Evolutionary conservation across 2,888 invertebrate genomes (phyloP).

Genomic region (Nymphalis c-album): DNA sequence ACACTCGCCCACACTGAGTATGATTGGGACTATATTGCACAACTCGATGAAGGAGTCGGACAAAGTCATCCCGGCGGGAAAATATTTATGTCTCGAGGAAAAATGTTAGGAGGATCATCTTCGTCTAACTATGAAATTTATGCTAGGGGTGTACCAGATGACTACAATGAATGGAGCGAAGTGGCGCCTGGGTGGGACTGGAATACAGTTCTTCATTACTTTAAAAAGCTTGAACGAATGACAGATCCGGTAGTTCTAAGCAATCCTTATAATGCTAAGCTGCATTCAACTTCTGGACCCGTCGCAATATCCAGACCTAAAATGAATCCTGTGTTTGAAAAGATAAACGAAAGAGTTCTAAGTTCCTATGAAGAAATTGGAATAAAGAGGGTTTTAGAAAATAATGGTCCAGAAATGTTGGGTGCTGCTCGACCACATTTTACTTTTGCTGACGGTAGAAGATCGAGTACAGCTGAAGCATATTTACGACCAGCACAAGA

Average conservation of each 20-base stretch:
- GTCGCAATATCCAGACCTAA: conserved; percentile 48
- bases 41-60: conserved; percentile 45
- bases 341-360: conserved; percentile 42
- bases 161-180: conserved; percentile 49
- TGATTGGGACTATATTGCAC: conserved; percentile 48
- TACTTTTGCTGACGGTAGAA: conserved; percentile 55
- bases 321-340: conserved; percentile 43
- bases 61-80: conserved; percentile 42
- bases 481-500: conserved; percentile 54
- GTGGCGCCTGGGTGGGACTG: conserved; percentile 51
- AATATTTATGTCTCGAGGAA: conserved; percentile 46
- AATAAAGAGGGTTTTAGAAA: conserved; percentile 46
- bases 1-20: conserved; percentile 44
- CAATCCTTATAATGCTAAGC: conserved; percentile 39
- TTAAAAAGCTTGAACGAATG: conserved; percentile 51
- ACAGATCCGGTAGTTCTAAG: conserved; percentile 44
- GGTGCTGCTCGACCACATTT: conserved; percentile 49
- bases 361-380: conserved; percentile 49
- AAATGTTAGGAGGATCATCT: conserved; percentile 51
- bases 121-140: conserved; percentile 50
- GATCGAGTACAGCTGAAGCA: conserved; percentile 68
- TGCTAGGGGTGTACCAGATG: conserved; percentile 48
- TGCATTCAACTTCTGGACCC: conserved; percentile 50
- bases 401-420: conserved; percentile 46
- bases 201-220: conserved; percentile 47